Evolutionary conservation across 2,797 vertebrate species (phyloP).

Genomic region (Darevskia mixta): DNA sequence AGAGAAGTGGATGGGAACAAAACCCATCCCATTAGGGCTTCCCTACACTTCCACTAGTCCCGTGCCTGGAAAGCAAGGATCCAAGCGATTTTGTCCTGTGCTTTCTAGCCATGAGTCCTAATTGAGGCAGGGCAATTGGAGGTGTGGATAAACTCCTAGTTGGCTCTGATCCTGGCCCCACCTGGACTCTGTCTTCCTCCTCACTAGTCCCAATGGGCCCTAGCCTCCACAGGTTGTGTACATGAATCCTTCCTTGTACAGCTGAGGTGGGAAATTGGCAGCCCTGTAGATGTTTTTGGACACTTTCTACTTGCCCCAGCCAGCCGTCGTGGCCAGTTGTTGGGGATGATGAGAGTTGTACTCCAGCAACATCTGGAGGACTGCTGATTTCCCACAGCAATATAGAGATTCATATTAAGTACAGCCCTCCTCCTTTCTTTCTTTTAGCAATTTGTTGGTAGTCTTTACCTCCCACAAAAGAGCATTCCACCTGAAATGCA

Average conservation of each 20-base stretch:
- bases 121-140: too few species aligned
- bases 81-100: too few species aligned
- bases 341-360: background rate
- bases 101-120: too few species aligned
- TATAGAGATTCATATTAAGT: background rate
- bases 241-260: background rate
- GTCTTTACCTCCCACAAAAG: background rate
- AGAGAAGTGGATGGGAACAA: too few species aligned
- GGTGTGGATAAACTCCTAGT: too few species aligned
- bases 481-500: background rate
- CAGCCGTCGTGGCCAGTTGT: background rate
- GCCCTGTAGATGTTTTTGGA: background rate
- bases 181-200: too few species aligned
- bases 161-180: too few species aligned
- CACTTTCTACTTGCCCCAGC: background rate
- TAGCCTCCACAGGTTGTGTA: too few species aligned
- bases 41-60: too few species aligned
- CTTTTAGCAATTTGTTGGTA: background rate
- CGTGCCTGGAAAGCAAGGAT: too few species aligned
- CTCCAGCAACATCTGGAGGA: background rate
- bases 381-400: background rate
- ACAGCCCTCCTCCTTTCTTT: background rate
- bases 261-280: background rate
- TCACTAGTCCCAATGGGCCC: too few species aligned
- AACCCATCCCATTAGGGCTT: too few species aligned